phyloP scores from a whole-genome alignment of 2,113 vertebrate species.

The Tachycineta bicolor region DNA sequence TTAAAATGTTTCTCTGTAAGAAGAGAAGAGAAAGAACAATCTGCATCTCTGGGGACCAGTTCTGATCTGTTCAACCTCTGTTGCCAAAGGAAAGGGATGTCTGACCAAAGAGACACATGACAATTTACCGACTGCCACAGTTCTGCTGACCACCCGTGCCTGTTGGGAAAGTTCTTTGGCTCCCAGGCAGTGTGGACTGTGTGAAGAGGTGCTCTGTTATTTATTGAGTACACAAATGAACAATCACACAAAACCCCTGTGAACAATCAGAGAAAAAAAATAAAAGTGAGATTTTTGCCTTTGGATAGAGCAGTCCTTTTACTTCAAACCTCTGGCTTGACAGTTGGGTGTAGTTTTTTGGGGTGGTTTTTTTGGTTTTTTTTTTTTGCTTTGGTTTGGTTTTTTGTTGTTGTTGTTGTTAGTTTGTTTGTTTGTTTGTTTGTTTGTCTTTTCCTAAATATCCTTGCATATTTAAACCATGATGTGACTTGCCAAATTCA shows the following conservation, averaged over 20 bases:
- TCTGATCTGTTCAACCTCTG: neutral
- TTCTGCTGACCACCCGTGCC: neutral
- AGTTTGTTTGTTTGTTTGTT: neutral
- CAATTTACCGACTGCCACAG: neutral
- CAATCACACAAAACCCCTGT: neutral
- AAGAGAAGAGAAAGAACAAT: neutral
- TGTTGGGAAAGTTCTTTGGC: neutral
- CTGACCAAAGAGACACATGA: neutral
- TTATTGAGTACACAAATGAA: conserved; percentile 27
- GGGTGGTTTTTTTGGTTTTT: too few relatives aligned
- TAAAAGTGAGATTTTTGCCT: neutral
- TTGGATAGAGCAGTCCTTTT: conserved; percentile 5
- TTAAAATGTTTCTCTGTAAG: neutral
- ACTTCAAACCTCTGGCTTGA: neutral
- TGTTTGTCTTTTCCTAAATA: conserved; percentile 39
- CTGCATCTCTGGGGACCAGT: neutral
- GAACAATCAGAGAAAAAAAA: neutral
- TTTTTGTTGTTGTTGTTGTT: too few relatives aligned
- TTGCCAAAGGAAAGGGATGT: neutral
- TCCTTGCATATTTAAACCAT: conserved; percentile 47
- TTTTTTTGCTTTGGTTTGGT: too few relatives aligned
- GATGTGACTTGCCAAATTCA: conserved; percentile 36
- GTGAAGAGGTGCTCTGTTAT: neutral
- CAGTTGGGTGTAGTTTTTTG: neutral
- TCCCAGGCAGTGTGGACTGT: neutral